A percentile compares a stretch with the other conserved stretches of the same genome.
Evolutionary conservation across 2,113 vertebrate genomes (phyloP).

Genomic region (Progne subis): DNA sequence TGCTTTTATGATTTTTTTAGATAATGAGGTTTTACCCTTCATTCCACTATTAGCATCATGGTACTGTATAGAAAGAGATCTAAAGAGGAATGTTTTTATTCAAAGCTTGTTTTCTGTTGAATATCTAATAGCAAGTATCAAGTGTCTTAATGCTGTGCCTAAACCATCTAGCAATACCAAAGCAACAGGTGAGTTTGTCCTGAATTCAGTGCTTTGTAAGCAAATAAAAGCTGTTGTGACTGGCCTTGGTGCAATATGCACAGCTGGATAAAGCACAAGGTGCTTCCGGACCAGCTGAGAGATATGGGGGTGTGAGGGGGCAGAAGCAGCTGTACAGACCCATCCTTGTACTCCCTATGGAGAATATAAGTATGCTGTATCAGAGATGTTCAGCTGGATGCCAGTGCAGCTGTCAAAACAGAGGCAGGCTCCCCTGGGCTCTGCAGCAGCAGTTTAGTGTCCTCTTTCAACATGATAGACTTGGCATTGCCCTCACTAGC

Average conservation of each 20-base stretch:
- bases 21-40: neutral
- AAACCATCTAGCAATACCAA: neutral
- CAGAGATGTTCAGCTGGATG: neutral
- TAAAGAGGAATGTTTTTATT: neutral
- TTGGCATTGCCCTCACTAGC: neutral
- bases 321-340: neutral
- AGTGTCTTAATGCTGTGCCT: neutral
- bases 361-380: neutral
- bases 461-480: neutral
- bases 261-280: neutral
- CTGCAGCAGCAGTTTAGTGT: neutral
- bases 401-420: neutral
- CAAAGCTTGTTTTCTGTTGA: neutral
- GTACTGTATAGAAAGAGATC: neutral
- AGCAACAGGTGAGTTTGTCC: neutral
- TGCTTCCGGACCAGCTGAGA: neutral
- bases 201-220: neutral
- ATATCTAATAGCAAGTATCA: neutral
- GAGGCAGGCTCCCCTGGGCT: neutral
- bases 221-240: neutral
- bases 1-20: neutral
- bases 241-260: neutral
- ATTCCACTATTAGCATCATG: neutral
- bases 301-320: accelerated
- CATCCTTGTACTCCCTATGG: neutral